A percentile compares a stretch with the other conserved stretches of the same genome.
These are phyloP conservation scores for Exocentrus adspersus DNA, from an alignment of 2,888 invertebrate species.

Conservation along the genomic window DNA sequence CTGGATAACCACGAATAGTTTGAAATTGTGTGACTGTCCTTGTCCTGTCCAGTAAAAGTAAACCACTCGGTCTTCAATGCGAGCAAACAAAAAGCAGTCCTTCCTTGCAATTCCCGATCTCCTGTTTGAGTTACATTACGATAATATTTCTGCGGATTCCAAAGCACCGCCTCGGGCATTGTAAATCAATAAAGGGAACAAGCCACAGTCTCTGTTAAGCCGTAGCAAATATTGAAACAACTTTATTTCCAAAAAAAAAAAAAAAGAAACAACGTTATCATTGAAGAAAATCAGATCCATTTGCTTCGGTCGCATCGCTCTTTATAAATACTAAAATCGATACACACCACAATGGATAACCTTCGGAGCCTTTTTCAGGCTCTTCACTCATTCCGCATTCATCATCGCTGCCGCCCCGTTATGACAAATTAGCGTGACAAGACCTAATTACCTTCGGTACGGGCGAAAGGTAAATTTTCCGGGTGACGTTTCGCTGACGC, in stretches of 20 bases:
- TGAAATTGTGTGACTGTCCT: too few relatives aligned
- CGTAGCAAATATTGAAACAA: not conserved
- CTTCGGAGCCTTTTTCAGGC: not conserved
- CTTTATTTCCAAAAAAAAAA: too few relatives aligned
- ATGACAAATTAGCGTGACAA: slow-evolving; percentile 12
- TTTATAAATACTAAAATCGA: not conserved
- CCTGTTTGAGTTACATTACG: slow-evolving; percentile 12
- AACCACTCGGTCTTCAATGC: too few relatives aligned
- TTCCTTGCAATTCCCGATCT: not conserved
- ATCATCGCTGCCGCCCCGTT: not conserved
- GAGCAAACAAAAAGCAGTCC: too few relatives aligned
- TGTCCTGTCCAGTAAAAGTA: too few relatives aligned
- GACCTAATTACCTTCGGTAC: slow-evolving; percentile 1
- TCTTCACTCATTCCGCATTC: not conserved
- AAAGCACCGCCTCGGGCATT: not conserved
- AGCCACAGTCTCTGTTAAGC: not conserved
- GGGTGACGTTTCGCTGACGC: slow-evolving; percentile 7
- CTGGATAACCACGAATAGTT: too few relatives aligned
- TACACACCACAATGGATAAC: not conserved
- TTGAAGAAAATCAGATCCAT: too few relatives aligned
- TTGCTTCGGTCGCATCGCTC: too few relatives aligned
- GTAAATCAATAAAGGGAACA: slow-evolving; percentile 9
- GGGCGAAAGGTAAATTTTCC: too few relatives aligned
- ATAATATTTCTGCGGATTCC: slow-evolving; percentile 7
- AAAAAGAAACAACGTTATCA: too few relatives aligned